Base-by-base conservation (phyloP, 92 coral and sea anemone species). In the Porites evermanni region DNA sequence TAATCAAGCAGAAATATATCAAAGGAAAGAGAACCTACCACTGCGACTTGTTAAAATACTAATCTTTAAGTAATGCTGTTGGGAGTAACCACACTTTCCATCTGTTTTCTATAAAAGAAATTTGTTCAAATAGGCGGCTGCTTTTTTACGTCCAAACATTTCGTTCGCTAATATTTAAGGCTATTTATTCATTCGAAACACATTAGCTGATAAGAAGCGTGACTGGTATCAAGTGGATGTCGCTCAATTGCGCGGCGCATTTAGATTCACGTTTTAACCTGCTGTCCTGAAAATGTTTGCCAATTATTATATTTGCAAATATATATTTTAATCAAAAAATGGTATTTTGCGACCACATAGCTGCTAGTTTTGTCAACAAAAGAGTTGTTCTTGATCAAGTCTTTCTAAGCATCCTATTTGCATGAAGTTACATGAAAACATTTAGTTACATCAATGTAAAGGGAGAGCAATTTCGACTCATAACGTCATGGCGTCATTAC, bases 1-100 rank as follows among this genome's bases (percentile, higher is more conserved):
- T 72, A 13, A 83, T 83, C 60, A 73, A 73, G 7, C 47, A 56
- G 29, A 8, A 21, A 56, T 64, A 52, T n/a, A 52, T 20, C 21
- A 56, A 52, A 74, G 61, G 72, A 83, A 74, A 63, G 64, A 64
- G 20, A 24, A 80, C 64, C 80, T 80, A 83, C 80, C 16, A 64
- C 78, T 70, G 54, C 51, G 86, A 70, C 54, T 12, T 70, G 70
- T 38, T 59, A 44, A 70, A 38, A 70, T 38, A 71, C 58, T 81
- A 70, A 56, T 56, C 61, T 6, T 58, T 7, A 74, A 56, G 44
- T 20, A 53, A 53, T 23, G 44, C 64, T 50, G 70, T 19, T 70
- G 44, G 58, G 59, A 58, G 69, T 20, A 19, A 47, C 17, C 7
- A 6, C 67, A 29, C 53, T 81, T 68, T 69, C 5, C 53, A 32